Evolutionary conservation across 2,113 vertebrate species (phyloP).

Genomic region (Fregata magnificens): DNA sequence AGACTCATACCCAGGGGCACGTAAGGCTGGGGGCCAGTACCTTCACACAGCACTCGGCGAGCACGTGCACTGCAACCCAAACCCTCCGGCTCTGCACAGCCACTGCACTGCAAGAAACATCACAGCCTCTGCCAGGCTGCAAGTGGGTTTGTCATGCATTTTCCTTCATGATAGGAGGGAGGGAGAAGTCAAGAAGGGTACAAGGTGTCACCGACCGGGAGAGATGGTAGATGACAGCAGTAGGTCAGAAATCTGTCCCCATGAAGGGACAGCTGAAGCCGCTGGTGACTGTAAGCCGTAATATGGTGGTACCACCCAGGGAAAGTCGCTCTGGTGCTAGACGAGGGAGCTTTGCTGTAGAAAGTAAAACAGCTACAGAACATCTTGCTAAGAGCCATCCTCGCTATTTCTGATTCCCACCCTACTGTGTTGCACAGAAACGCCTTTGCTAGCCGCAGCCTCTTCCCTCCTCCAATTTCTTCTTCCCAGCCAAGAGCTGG

Average conservation of each 20-base stretch:
- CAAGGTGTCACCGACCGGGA: accelerated
- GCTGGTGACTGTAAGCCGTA: accelerated
- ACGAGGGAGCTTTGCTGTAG: neutral
- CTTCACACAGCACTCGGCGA: accelerated
- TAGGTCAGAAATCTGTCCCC: neutral
- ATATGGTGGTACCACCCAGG: neutral
- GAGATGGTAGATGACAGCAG: neutral
- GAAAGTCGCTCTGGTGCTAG: neutral
- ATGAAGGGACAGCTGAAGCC: neutral
- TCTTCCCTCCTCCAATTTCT: neutral
- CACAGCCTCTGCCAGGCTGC: neutral
- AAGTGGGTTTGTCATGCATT: neutral
- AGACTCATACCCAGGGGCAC: neutral
- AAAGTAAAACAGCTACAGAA: neutral
- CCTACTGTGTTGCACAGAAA: accelerated
- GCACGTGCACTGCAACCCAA: neutral
- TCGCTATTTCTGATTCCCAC: neutral
- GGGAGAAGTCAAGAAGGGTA: neutral
- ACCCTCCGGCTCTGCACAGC: neutral
- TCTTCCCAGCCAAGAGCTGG: neutral
- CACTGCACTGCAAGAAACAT: neutral
- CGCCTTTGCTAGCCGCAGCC: neutral
- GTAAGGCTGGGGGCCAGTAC: neutral
- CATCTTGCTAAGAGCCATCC: neutral
- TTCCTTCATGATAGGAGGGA: neutral